Percentiles rank a stretch among this genome's conserved stretches.
Conservation (phyloP, 2,888 invertebrate genomes). For the Didymodactylos carnosus region DNA sequence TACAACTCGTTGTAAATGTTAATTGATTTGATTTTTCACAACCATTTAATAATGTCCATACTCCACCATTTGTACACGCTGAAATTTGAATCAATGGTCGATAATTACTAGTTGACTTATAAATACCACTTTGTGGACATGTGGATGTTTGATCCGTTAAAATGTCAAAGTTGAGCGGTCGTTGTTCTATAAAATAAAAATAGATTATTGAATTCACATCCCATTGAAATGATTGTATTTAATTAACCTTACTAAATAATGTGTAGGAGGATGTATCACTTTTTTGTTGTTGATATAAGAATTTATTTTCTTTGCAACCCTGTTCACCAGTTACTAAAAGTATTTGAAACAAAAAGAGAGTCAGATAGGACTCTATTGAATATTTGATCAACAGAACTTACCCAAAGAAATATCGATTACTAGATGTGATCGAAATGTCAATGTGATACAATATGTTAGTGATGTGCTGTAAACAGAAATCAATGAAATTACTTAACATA, state of each 20-base stretch:
- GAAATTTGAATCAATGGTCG: background rate
- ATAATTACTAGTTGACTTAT: background rate
- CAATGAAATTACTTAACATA: background rate
- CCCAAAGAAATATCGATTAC: background rate
- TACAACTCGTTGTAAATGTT: background rate
- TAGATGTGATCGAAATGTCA: background rate
- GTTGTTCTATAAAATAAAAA: no score
- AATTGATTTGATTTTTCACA: background rate
- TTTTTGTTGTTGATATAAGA: no score
- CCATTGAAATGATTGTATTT: no score
- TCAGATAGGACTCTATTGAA: no score
- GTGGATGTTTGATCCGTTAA: no score
- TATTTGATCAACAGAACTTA: background rate
- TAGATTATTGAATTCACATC: no score
- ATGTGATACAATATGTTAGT: background rate
- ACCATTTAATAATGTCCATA: background rate
- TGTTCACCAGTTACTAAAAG: background rate
- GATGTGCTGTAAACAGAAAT: background rate
- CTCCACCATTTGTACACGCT: background rate
- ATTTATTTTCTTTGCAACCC: background rate
- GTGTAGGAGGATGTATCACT: no score
- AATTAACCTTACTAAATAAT: background rate
- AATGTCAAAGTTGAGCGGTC: no score
- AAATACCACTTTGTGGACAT: background rate
- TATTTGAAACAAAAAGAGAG: background rate